Evolutionary conservation across 2,888 invertebrate species (phyloP).

Genomic region (Germaria angustata): DNA sequence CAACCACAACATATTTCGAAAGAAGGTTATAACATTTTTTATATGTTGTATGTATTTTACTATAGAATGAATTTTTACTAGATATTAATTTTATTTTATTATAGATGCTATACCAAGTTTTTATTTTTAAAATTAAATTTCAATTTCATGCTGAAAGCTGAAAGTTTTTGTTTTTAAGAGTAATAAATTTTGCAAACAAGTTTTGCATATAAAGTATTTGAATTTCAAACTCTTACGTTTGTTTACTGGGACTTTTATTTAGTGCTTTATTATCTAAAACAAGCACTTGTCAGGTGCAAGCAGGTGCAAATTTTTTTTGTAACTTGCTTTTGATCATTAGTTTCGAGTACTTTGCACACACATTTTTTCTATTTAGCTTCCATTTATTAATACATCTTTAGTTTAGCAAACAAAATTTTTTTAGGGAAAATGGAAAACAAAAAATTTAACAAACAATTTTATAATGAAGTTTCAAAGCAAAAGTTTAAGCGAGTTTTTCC

Average conservation of each 20-base stretch:
- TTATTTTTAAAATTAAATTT: no score
- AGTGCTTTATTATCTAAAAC: background rate
- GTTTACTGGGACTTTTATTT: no score
- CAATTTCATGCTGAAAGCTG: no score
- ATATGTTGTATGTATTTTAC: no score
- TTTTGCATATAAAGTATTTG: background rate
- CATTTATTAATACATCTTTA: background rate
- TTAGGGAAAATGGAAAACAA: background rate
- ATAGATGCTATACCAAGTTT: no score
- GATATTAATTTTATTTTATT: no score
- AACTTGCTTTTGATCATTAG: slow-evolving; percentile 4
- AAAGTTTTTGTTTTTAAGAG: no score
- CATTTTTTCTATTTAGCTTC: background rate
- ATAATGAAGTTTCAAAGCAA: slow-evolving; percentile 45
- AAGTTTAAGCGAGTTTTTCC: background rate
- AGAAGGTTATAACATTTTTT: no score
- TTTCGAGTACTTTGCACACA: background rate
- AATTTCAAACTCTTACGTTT: background rate
- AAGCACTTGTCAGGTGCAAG: slow-evolving; percentile 10
- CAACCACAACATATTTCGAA: no score
- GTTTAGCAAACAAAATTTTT: background rate
- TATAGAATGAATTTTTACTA: no score
- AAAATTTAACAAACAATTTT: slow-evolving; percentile 38
- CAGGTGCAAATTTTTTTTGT: slow-evolving; percentile 29
- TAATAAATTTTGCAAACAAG: background rate